Conservation (phyloP, 2,797 vertebrate species). For the Hylomyscus alleni region DNA sequence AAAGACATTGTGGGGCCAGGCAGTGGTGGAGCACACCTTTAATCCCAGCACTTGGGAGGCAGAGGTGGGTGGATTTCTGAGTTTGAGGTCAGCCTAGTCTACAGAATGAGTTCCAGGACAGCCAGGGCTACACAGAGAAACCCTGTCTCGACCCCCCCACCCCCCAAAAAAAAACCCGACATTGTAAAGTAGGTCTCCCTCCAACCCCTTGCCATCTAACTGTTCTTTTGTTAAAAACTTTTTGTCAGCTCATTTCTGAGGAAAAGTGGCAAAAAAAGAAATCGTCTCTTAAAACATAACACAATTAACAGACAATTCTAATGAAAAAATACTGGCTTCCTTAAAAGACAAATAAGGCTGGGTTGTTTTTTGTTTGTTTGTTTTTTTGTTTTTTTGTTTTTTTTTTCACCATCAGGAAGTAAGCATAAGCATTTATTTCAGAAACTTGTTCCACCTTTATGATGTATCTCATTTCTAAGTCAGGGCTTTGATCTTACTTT, state of each 20-base stretch:
- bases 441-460: not conserved
- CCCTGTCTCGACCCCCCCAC: too few relatives aligned
- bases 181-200: not conserved
- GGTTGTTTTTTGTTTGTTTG: too few relatives aligned
- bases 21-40: too few relatives aligned
- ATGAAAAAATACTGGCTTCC: slow-evolving; percentile 38
- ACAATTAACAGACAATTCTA: slow-evolving; percentile 57
- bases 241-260: slow-evolving; percentile 63
- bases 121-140: too few relatives aligned
- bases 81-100: too few relatives aligned
- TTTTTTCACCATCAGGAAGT: slow-evolving; percentile 24
- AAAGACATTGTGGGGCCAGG: slow-evolving; percentile 2
- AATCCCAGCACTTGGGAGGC: too few relatives aligned
- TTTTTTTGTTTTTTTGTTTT: too few relatives aligned
- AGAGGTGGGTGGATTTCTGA: too few relatives aligned
- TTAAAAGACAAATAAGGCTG: not conserved
- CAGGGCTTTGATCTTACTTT: not conserved
- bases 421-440: slow-evolving; percentile 49
- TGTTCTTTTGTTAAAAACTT: slow-evolving; percentile 45
- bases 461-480: not conserved
- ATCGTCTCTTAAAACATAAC: not conserved
- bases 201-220: not conserved
- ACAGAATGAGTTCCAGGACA: too few relatives aligned
- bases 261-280: slow-evolving; percentile 72
- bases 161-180: not conserved